phyloP scores from a whole-genome alignment of 92 coral and sea anemone species.

The Metridium senile region DNA sequence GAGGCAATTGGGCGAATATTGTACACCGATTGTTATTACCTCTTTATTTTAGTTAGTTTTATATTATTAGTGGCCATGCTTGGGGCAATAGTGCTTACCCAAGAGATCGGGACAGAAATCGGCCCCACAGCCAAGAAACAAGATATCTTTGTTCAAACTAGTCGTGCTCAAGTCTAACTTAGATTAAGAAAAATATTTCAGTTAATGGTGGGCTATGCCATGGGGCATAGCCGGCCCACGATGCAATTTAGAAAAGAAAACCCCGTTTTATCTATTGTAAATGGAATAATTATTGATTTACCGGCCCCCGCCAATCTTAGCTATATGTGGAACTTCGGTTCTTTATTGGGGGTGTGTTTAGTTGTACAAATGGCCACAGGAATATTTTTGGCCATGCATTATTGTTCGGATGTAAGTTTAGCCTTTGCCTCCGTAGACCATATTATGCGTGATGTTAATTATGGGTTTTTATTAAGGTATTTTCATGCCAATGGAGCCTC shows the following conservation, averaged over 20 bases:
- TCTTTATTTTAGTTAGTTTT: slow-evolving; percentile 72
- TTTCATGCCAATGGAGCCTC: slow-evolving; percentile 78
- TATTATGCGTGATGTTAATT: slow-evolving; percentile 78
- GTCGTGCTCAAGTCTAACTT: slow-evolving; percentile 56
- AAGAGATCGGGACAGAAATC: slow-evolving; percentile 66
- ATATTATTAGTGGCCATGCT: slow-evolving; percentile 73
- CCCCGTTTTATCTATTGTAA: slow-evolving; percentile 73
- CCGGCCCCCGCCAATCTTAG: slow-evolving; percentile 84
- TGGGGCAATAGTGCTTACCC: slow-evolving; percentile 76
- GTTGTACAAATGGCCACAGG: slow-evolving; percentile 68
- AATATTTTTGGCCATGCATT: slow-evolving; percentile 77
- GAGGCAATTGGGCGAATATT: slow-evolving; percentile 69
- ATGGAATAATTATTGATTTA: slow-evolving; percentile 72
- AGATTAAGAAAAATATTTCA: slow-evolving; percentile 28
- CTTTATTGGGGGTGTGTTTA: slow-evolving; percentile 74
- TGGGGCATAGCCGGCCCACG: slow-evolving; percentile 28
- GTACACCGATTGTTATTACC: slow-evolving; percentile 63
- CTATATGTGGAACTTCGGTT: slow-evolving; percentile 89
- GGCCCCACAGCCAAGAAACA: slow-evolving; percentile 74
- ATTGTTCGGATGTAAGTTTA: slow-evolving; percentile 62
- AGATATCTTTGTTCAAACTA: slow-evolving; percentile 74
- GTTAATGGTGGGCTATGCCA: slow-evolving; percentile 16
- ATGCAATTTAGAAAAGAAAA: slow-evolving; percentile 77
- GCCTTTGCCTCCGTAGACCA: slow-evolving; percentile 68
- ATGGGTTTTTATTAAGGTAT: slow-evolving; percentile 67